Conservation (phyloP, 2,888 invertebrate genomes). For the Seladonia tumulorum region DNA sequence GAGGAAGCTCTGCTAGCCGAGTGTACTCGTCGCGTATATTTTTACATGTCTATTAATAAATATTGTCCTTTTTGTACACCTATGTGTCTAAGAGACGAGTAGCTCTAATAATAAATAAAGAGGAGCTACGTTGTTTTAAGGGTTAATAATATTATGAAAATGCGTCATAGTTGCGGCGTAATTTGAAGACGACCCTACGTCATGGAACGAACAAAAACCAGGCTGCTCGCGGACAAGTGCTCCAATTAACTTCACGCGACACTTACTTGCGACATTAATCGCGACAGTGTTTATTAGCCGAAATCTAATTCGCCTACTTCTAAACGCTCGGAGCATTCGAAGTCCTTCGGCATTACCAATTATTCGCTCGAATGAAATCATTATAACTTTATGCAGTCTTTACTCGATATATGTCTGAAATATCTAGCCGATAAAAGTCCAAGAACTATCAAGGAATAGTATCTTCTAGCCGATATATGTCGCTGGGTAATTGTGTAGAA, state of each 20-base stretch:
- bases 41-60: slow-evolving; percentile 51
- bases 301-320: neutral
- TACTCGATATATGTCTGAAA: too few relatives aligned
- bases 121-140: slow-evolving; percentile 36
- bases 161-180: slow-evolving; percentile 49
- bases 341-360: too few relatives aligned
- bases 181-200: slow-evolving; percentile 27
- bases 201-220: neutral
- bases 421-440: too few relatives aligned
- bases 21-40: slow-evolving; percentile 24
- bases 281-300: neutral
- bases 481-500: too few relatives aligned
- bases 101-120: slow-evolving; percentile 52
- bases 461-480: too few relatives aligned
- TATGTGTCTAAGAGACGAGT: slow-evolving; percentile 38
- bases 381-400: too few relatives aligned
- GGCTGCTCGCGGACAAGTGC: neutral
- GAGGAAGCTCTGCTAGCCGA: slow-evolving; percentile 6
- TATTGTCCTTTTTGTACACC: slow-evolving; percentile 45
- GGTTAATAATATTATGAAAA: slow-evolving; percentile 59
- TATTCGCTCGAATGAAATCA: too few relatives aligned
- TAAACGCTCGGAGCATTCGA: too few relatives aligned
- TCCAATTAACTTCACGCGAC: neutral
- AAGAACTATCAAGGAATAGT: too few relatives aligned
- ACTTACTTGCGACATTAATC: too few relatives aligned